Evolutionary conservation across 2,888 invertebrate genomes (phyloP), one percentile per base, ranked within the genome.

Genomic region (Callosobruchus maculatus): DNA sequence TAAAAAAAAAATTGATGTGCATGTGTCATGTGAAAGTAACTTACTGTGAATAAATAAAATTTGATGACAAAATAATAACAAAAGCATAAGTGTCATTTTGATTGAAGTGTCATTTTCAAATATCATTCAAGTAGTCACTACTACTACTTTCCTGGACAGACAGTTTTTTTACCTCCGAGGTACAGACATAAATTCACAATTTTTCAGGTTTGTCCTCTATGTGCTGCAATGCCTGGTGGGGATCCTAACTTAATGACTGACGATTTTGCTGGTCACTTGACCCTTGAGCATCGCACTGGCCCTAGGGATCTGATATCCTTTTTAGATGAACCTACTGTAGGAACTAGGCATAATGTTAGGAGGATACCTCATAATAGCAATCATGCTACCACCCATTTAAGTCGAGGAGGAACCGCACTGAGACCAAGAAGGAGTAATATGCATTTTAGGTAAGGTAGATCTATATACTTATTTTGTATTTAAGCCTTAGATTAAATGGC

Each of bases 181-280:
- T n/a, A n/a, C n/a, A n/a, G n/a, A n/a, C 70, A 2, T 66, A 20
- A 71, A 69, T 18, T 49, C 21, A 67, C 68, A 66, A 49, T 71
- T 75, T 71, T 76, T 84, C 88, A 98, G 92, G 97, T 98, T 74
- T 99, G 99, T 88, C 99, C 99, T 79, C 93, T 99, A 73, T 99
- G 99, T 89, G 98, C 98, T 77, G 95, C 97, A 77, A 92, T 96
- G 89, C 97, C 97, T 67, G 97, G 98, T 79, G 97, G 97, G 73
- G 99, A 99, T 88, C 98, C 98, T 77, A 98, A 98, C 90, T 93
- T 97, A 86, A 96, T 98, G 88, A 98, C 98, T 78, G 98, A 98
- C 89, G 98, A 99, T 90, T 97, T 99, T 89, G 95, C 97, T 80
- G 95, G 96, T 83, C 99, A 99, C 90, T 92, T 99, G 85, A 95